Base-by-base conservation (phyloP, 53 echinoderm and acorn worm species). In the Echinometra lucunter region DNA sequence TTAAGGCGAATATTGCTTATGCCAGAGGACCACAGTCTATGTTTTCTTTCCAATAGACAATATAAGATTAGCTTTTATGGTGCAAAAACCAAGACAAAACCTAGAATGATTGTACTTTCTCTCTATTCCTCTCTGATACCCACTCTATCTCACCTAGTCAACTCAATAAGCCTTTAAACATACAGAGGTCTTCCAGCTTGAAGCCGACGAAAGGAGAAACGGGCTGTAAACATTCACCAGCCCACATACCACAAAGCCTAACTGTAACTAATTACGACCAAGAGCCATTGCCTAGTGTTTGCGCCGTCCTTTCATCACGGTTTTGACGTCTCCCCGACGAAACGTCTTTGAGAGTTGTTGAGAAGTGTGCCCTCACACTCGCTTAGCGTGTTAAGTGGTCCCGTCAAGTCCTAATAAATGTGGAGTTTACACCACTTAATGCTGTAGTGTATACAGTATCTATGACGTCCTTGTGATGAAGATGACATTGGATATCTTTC, bases 291-390 rank as follows among this genome's bases (percentile, higher is more conserved):
- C 63, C 13, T 21, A 92, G 72, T 92, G 92, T 92, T 90, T 90
- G 69, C 92, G 27, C 19, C 45, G 42, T 28, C 92, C 72, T 92
- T 92, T 92, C 92, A 92, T 35, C 69, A 42, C 35, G 27, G 45
- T 92, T 92, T 70, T 92, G 92, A 92, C 92, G 47, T 72, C 45
- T 69, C 92, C 72, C 12, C 38, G 74, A 72, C 28, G 92, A 92
- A 92, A 92, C 72, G 74, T 92, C 92, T 67, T 92, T 70, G 74
- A 92, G 35, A 28, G 40, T 40, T 19, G 58, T 78, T 57, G 66
- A 42, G 90, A 57, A 55, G 49, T 57, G 56, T 88, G 56, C 88
- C 88, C 57, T 16, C 28, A 28, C 88, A 88, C 88, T 88, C 21
- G 56, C 88, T 88, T 37, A 88, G 88, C n/a, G 6, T 49, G 88